Evolutionary conservation across 2,888 invertebrate genomes (phyloP), one percentile per base, ranked within the genome.

Genomic region (Eudasyphora cyanicolor): DNA sequence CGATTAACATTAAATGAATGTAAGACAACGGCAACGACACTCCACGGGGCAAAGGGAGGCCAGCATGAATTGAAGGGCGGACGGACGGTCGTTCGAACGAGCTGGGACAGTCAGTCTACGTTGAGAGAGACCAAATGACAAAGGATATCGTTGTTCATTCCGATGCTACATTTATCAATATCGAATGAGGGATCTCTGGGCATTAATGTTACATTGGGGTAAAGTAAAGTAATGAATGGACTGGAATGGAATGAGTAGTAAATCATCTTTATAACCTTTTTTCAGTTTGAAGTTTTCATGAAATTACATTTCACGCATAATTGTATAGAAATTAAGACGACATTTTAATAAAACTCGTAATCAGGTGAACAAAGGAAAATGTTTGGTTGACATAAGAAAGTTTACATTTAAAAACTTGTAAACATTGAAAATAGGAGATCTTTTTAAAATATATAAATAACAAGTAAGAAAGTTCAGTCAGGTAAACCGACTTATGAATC

Each of bases 1-100:
- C 76, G 76, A 76, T 76, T 76, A 76, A 67, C 64, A 64, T 38
- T 51, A 67, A 76, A 76, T 76, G 49, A 76, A 76, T 64, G 51
- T 64, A 67, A 57, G 73, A 73, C 51, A 35, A 24, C 32, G 51
- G 38, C 21, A 17, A 35, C 12, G 49, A 24, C 51, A 54, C 7
- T 8, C 27, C 14, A 10, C 1, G 64, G 27, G 57, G 19, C 51
- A 19, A 62, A 17, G 64, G 14, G 54, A 45, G n/a, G n/a, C n/a
- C n/a, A n/a, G 21, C 17, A 62, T 21, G 3, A 29, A 14, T 24
- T 27, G 42, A 24, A 64, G 21, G 17, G 5, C 5, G 17, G 64
- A 62, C 32, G 21, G 17, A 7, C 5, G 17, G 64, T 32, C 32
- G 8, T 21, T 21, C 7, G 62, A 35, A 35, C 35, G 38, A 17